Evolutionary conservation across 2,797 vertebrate species (phyloP), one percentile per base, ranked within the genome.

Genomic region (Ptychadena robeensis): DNA sequence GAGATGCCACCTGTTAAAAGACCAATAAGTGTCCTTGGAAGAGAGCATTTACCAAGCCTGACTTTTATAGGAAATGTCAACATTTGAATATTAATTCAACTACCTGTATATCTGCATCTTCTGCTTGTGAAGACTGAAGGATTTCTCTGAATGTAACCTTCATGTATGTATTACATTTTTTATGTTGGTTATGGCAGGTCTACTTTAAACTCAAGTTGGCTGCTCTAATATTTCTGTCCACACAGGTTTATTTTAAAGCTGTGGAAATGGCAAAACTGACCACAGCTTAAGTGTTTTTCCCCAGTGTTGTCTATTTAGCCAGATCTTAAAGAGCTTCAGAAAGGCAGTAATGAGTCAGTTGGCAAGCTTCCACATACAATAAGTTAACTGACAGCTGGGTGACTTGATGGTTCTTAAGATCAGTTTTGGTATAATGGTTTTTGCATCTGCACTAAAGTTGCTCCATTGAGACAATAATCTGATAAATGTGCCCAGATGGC

Each of bases 401-500:
- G 65, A 69, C 78, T 80, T 75, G 66, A 70, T 76, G 83, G 37
- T 85, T 85, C 78, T 81, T 75, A 71, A 57, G 72, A 80, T 85
- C 72, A 75, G 53, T 85, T 85, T 73, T 81, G 65, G 78, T 63
- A 80, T 84, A 80, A 84, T 80, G 65, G 83, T 57, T 65, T 71
- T 64, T 73, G 37, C 71, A 85, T 85, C 83, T 76, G 35, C 71
- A 80, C 48, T 63, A 30, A 80, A 76, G 73, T 80, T 70, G 83
- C 78, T 85, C 83, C 65, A 48, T 48, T 64, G 83, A 81, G 83
- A 81, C 78, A 44, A 85, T 81, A 64, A 85, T 85, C 83, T 80
- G 83, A 81, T 85, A 65, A 80, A 85, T 85, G 53, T 31, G 38
- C 78, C 83, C 83, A 76, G 78, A 81, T 85, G 83, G 78, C 83